Evolutionary conservation across 1,140 invertebrate species (phyloP), one percentile per base, ranked within the genome.

Genomic region (Drosophila carrolli): DNA sequence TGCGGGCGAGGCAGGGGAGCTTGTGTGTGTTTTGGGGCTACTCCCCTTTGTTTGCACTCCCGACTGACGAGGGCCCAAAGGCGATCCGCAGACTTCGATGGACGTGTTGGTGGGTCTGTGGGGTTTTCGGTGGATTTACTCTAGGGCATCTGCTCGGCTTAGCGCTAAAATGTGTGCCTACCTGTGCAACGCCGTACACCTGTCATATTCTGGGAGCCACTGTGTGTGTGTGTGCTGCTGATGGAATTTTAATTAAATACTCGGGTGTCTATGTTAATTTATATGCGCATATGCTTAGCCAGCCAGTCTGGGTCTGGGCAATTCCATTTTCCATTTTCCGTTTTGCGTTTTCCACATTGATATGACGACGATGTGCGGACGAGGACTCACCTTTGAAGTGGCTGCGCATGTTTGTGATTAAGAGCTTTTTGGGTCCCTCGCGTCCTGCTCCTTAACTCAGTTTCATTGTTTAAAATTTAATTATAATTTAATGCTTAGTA

Each of bases 161-260:
- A 84, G 65, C 70, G 74, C 81, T 78, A 68, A 89, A 78, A 89
- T 89, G 73, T 89, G 67, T 79, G 82, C 57, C 78, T 60, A 81
- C 61, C 67, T 60, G 29, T 27, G 13, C 55, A 23, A 32, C n/a
- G 27, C 19, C 50, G 16, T 44, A 48, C 55, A 38, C 47, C 56
- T 47, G 46, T 37, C 53, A 56, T 77, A 53, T 78, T 78, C 56
- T 70, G 51, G 54, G 44, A 47, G 51, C 57, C 11, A 53, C 46
- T 73, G 51, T 56, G 66, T 63, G 29, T 46, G 23, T 56, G 41
- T 55, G 51, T 57, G 50, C 44, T 54, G 62, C 80, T 89, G 84
- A 89, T 89, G 84, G 84, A 89, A 89, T 89, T 89, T 89, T 89
- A 89, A 89, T 89, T 89, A 89, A 89, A 89, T 89, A 89, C 84